Evolutionary conservation across 2,797 vertebrate species (phyloP).

Genomic region (Pangasius djambal): DNA sequence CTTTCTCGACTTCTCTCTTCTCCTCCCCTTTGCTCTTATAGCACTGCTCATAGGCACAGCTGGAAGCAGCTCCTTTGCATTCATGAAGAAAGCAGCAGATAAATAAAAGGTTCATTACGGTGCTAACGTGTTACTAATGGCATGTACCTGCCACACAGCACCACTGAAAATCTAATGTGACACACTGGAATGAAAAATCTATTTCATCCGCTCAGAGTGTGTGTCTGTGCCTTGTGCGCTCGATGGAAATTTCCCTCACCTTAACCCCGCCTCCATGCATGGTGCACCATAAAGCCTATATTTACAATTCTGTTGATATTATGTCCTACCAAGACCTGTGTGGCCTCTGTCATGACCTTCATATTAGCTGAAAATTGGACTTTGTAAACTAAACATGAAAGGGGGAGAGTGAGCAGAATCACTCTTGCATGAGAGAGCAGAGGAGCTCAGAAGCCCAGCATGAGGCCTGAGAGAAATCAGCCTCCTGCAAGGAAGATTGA

Average conservation of each 20-base stretch:
- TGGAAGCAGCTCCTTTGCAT: slow-evolving; percentile 86
- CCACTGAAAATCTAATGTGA: slow-evolving; percentile 98
- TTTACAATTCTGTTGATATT: slow-evolving; percentile 97
- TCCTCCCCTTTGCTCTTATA: background rate
- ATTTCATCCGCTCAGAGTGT: slow-evolving; percentile 75
- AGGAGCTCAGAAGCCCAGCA: slow-evolving; percentile 63
- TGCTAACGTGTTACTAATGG: slow-evolving; percentile 98
- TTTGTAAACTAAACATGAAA: slow-evolving; percentile 79
- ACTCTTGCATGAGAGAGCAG: slow-evolving; percentile 52
- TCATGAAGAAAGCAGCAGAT: slow-evolving; percentile 90
- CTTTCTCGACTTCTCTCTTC: slow-evolving; percentile 10
- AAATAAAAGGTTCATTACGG: slow-evolving; percentile 98
- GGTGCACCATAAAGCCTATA: slow-evolving; percentile 88
- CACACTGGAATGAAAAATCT: slow-evolving; percentile 90
- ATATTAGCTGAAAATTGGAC: slow-evolving; percentile 98
- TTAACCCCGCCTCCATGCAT: slow-evolving; percentile 74
- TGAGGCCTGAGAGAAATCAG: slow-evolving; percentile 41
- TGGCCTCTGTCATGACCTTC: slow-evolving; percentile 87
- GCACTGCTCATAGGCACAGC: slow-evolving; percentile 72
- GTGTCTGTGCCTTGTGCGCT: slow-evolving; percentile 68
- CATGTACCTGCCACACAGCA: slow-evolving; percentile 93
- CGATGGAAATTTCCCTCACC: slow-evolving; percentile 85
- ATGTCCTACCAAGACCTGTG: slow-evolving; percentile 98
- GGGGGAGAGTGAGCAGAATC: slow-evolving; percentile 55
- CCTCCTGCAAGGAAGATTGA: slow-evolving; percentile 30